Evolutionary conservation across 2,888 invertebrate species (phyloP).

Genomic region (Julus scandinavius): DNA sequence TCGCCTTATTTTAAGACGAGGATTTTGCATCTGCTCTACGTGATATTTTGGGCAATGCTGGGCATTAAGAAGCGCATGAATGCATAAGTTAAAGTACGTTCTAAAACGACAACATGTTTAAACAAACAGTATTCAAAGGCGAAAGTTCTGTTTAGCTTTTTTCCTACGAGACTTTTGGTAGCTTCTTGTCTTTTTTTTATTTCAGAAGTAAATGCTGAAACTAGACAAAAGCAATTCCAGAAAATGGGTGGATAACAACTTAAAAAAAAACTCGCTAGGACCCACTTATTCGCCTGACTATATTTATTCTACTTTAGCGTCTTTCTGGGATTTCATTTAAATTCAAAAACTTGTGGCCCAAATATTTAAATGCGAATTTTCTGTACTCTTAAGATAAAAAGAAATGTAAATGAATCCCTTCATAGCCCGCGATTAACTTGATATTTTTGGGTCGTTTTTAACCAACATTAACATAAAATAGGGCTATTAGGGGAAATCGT

Average conservation of each 20-base stretch:
- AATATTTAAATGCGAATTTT: constrained; percentile 40
- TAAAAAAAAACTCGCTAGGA: not conserved
- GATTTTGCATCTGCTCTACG: no score
- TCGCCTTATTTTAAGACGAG: no score
- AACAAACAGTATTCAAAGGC: not conserved
- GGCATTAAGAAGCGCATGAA: not conserved
- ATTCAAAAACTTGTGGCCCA: constrained; percentile 14
- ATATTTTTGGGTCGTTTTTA: constrained; percentile 36
- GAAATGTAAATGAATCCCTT: constrained; percentile 42
- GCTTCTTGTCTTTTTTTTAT: not conserved
- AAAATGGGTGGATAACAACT: not conserved
- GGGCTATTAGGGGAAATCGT: constrained; percentile 21
- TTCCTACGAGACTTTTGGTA: not conserved
- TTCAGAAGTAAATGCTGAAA: not conserved
- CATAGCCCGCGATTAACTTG: constrained; percentile 22
- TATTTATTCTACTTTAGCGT: not conserved
- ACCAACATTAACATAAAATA: constrained; percentile 37
- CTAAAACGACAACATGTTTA: not conserved
- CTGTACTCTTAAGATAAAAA: constrained; percentile 6
- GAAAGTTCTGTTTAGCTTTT: not conserved
- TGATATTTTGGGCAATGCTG: not conserved
- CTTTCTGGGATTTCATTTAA: constrained; percentile 37
- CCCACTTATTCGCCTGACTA: constrained; percentile 10
- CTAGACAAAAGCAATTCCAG: not conserved
- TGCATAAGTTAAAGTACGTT: not conserved